A percentile compares a stretch with the other conserved stretches of the same genome.
Evolutionary conservation across 2,888 invertebrate species (phyloP).

Genomic region (Bimastos eiseni): DNA sequence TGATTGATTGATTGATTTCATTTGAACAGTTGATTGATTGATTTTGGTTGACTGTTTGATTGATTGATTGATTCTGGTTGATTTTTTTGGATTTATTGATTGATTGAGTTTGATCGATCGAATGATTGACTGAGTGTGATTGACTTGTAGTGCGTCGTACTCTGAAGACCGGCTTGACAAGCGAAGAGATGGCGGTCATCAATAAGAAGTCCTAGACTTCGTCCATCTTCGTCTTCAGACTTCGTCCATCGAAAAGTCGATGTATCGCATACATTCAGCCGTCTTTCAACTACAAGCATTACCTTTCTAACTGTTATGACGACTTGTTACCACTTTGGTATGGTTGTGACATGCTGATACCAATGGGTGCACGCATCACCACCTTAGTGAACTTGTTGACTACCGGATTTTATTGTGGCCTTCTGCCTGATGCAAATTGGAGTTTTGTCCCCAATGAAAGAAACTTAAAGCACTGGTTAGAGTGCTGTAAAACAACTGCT

Average conservation of each 20-base stretch:
- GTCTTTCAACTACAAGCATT: background rate
- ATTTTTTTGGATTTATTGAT: background rate
- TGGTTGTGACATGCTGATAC: background rate
- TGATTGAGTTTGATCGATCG: background rate
- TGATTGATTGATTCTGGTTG: background rate
- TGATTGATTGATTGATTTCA: background rate
- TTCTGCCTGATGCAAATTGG: too few relatives aligned
- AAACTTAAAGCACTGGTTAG: too few relatives aligned
- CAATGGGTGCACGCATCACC: background rate
- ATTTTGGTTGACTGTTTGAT: too few relatives aligned
- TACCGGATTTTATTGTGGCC: too few relatives aligned
- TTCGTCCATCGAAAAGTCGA: background rate
- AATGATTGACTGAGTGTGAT: too few relatives aligned
- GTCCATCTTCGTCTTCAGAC: background rate
- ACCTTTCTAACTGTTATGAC: background rate
- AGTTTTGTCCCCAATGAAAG: too few relatives aligned
- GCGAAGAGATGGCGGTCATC: background rate
- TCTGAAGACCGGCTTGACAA: background rate
- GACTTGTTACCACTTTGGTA: background rate
- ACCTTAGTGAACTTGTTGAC: too few relatives aligned
- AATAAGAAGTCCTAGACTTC: background rate
- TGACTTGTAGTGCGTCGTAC: background rate
- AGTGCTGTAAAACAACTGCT: too few relatives aligned
- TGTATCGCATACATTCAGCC: background rate
- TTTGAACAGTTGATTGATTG: background rate